A percentile compares a stretch with the other conserved stretches of the same genome.
These are phyloP conservation scores for Chironex yamaguchii DNA, from an alignment of 30 jellyfish, hydroid and myxozoan genomes.

Conservation along the genomic window DNA sequence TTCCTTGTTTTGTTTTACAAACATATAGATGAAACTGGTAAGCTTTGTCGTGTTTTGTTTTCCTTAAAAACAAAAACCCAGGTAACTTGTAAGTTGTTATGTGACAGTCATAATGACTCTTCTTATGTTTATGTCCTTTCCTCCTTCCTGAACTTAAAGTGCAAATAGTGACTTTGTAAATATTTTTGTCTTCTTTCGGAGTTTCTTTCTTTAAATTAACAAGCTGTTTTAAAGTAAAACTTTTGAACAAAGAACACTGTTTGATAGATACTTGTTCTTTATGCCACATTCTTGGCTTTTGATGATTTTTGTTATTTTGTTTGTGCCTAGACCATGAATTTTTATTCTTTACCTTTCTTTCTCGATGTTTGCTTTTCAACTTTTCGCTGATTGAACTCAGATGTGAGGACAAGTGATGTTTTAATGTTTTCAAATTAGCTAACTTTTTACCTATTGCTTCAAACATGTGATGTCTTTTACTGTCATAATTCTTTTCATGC, in stretches of 20 bases:
- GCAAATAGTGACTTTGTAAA: conserved; percentile 59
- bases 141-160: too few species aligned
- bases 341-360: too few species aligned
- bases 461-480: too few species aligned
- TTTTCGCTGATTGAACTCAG: too few species aligned
- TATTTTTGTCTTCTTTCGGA: conserved; percentile 10
- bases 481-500: too few species aligned
- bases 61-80: conserved; percentile 51
- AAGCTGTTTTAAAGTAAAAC: conserved; percentile 32
- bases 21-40: conserved; percentile 7
- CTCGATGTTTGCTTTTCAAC: too few species aligned
- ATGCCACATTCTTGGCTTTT: conserved; percentile 74
- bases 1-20: conserved; percentile 14
- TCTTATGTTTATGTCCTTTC: neutral
- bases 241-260: conserved; percentile 34
- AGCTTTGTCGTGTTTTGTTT: neutral
- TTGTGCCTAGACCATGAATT: too few species aligned
- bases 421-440: too few species aligned
- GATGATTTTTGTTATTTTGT: too few species aligned
- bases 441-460: too few species aligned
- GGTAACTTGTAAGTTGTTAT: conserved; percentile 33
- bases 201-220: conserved; percentile 26
- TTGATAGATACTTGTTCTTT: conserved; percentile 34
- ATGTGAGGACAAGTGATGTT: too few species aligned
- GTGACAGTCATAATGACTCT: conserved; percentile 41